A percentile compares a stretch with the other conserved stretches of the same genome.
These are phyloP conservation scores for Thecophora atra DNA, from an alignment of 2,888 invertebrate species.

Conservation along the genomic window DNA sequence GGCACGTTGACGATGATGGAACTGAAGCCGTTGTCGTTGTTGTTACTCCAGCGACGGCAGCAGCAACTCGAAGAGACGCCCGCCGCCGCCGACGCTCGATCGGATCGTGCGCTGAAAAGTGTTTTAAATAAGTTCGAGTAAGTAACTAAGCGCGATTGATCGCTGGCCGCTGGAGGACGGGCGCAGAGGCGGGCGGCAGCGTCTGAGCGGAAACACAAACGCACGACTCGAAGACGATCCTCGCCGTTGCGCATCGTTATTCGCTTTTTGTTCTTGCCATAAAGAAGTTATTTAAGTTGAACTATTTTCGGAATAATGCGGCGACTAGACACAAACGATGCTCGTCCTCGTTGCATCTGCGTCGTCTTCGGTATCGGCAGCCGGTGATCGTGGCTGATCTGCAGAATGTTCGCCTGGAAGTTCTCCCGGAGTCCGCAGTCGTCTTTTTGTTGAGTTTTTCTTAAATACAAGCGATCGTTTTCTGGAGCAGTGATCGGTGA, in stretches of 20 bases:
- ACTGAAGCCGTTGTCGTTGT: constrained; percentile 6
- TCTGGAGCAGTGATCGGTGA: neutral
- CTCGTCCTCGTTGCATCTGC: neutral
- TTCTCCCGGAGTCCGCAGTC: neutral
- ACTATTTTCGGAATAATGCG: constrained; percentile 30
- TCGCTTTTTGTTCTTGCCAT: constrained; percentile 10
- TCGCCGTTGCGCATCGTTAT: neutral
- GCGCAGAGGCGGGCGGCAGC: neutral
- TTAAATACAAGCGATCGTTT: neutral
- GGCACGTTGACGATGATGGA: constrained; percentile 30
- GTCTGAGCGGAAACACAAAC: neutral
- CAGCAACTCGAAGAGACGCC: constrained; percentile 19
- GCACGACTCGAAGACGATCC: constrained; percentile 6
- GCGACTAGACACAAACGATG: neutral
- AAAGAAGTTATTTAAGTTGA: constrained; percentile 13
- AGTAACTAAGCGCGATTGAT: constrained; percentile 25
- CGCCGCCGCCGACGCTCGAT: constrained; percentile 1
- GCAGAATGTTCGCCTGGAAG: neutral
- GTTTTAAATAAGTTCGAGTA: constrained; percentile 29
- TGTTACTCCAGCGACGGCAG: neutral
- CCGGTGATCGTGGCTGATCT: neutral
- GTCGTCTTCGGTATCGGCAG: constrained; percentile 13
- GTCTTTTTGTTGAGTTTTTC: neutral
- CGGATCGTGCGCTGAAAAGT: constrained; percentile 32
- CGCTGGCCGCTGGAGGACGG: neutral